phyloP scores from a whole-genome alignment of 53 echinoderm and acorn worm genomes.

The Hippasteria phrygiana region DNA sequence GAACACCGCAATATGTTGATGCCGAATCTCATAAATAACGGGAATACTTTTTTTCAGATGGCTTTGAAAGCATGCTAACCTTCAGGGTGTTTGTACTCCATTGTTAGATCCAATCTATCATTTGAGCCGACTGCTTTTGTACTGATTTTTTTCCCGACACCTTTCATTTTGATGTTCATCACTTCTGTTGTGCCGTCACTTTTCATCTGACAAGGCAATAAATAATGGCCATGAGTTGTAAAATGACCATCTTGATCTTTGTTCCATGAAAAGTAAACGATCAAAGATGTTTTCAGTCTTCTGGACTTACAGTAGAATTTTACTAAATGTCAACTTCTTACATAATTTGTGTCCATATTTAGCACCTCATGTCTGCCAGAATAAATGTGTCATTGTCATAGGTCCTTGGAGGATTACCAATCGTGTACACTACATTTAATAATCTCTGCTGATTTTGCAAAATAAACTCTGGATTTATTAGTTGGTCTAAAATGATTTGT shows the following conservation, averaged over 20 bases:
- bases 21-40: too few species aligned
- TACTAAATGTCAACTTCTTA: too few species aligned
- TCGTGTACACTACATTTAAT: too few species aligned
- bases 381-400: too few species aligned
- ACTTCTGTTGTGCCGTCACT: not conserved
- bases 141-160: constrained; percentile 72
- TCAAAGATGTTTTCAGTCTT: not conserved
- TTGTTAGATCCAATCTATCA: constrained; percentile 67
- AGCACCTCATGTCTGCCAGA: too few species aligned
- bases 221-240: not conserved
- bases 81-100: constrained; percentile 88
- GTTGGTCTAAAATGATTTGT: too few species aligned
- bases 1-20: too few species aligned
- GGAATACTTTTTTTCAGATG: not conserved
- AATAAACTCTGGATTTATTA: too few species aligned
- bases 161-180: not conserved
- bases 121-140: constrained; percentile 77
- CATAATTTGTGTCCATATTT: too few species aligned
- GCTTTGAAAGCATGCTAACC: constrained; percentile 45
- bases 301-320: too few species aligned
- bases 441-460: too few species aligned
- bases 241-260: not conserved
- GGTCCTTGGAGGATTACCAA: too few species aligned
- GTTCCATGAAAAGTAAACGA: not conserved
- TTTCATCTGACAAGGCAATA: not conserved